Evolutionary conservation across 2,113 vertebrate species (phyloP).

Genomic region (Numenius arquata): DNA sequence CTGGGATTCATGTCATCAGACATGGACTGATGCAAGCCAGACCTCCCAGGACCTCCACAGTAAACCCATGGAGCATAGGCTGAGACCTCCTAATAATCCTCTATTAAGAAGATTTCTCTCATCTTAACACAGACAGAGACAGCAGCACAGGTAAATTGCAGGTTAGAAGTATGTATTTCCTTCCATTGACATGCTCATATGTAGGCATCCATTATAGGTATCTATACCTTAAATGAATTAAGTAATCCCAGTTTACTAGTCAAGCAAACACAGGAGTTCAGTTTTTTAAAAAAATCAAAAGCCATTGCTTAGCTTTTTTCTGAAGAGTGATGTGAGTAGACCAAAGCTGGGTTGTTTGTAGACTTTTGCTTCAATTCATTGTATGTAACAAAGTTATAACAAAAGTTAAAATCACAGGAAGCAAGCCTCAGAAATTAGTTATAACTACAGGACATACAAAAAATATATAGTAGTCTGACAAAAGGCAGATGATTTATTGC

Average conservation of each 20-base stretch:
- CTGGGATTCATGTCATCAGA: background rate
- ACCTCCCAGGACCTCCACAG: background rate
- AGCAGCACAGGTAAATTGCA: background rate
- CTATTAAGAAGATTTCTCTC: background rate
- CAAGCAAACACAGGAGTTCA: background rate
- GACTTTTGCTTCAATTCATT: background rate
- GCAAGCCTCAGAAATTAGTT: background rate
- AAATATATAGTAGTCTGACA: background rate
- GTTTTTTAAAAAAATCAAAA: background rate
- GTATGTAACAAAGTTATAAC: background rate
- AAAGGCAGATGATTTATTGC: constrained; percentile 6
- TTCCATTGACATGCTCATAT: background rate
- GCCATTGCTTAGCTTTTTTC: background rate
- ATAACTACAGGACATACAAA: background rate
- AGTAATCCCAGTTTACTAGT: background rate
- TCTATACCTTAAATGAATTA: background rate
- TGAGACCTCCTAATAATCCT: background rate
- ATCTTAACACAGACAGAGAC: background rate
- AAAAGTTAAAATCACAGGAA: background rate
- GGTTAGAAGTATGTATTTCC: background rate
- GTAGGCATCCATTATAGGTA: background rate
- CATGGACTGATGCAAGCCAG: background rate
- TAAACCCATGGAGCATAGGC: background rate
- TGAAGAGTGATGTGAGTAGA: background rate
- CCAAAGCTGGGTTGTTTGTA: background rate